A percentile compares a stretch with the other conserved stretches of the same genome.
phyloP scores from a whole-genome alignment of 2,113 vertebrate species.

The Neotragus moschatus region DNA sequence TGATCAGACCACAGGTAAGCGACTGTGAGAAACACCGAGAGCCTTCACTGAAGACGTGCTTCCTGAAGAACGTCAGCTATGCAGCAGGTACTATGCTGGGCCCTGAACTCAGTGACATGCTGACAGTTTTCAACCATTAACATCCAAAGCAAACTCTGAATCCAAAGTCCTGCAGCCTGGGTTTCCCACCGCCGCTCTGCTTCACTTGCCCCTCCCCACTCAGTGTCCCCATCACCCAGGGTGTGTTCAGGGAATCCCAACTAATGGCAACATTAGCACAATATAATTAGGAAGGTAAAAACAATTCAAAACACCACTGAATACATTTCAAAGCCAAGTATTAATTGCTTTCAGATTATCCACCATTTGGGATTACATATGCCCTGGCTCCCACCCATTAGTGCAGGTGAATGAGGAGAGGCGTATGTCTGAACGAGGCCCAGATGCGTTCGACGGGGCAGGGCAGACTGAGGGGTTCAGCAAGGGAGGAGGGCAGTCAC shows the following conservation, averaged over 20 bases:
- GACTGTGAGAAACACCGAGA: neutral
- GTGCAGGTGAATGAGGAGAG: neutral
- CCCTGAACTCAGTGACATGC: neutral
- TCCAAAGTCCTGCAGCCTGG: neutral
- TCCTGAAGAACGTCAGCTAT: neutral
- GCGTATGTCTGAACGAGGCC: neutral
- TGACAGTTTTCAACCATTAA: neutral
- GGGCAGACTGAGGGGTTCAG: neutral
- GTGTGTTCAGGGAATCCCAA: conserved; percentile 35
- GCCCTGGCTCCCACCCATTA: neutral
- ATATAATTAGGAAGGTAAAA: conserved; percentile 49
- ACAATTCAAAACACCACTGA: conserved; percentile 50
- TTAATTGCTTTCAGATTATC: conserved; percentile 58
- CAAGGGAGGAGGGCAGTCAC: neutral
- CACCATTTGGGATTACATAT: neutral
- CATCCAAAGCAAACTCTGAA: neutral
- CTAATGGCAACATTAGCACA: conserved; percentile 45
- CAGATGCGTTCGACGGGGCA: neutral
- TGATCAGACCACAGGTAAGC: neutral
- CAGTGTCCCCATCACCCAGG: neutral
- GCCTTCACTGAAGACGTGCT: neutral
- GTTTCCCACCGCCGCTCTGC: neutral
- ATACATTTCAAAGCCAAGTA: conserved; percentile 49
- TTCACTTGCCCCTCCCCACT: neutral
- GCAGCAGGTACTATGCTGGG: neutral